Base-by-base conservation (phyloP, 2,113 vertebrate genomes). In the Meriones unguiculatus region DNA sequence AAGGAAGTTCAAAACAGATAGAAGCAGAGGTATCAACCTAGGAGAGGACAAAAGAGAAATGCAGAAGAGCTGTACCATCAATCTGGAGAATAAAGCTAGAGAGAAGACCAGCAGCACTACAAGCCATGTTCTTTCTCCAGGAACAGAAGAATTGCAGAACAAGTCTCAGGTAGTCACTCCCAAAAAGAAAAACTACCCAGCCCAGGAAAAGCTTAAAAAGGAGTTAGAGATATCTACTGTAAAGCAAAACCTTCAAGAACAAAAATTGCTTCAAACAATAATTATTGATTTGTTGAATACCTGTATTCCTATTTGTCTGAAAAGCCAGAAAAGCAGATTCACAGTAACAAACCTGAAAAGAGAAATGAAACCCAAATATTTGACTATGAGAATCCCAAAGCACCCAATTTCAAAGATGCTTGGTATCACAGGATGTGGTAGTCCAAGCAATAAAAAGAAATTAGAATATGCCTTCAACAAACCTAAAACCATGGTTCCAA, bases 331-430 rank as follows among this genome's bases (percentile, higher is more conserved):
- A 57, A 64, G 20, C n/a, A 67, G 88, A 87, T 77, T 89, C 46
- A 65, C 76, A 72, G 15, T 22, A 85, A 77, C 32, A 86, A 82
- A 88, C 75, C 50, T 94, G 81, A 88, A 90, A 90, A 95, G 75
- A 94, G 86, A 95, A 90, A 0, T 76, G 81, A 94, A 25, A 52
- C 41, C 82, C 65, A 65, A 86, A 75, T 57, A 50, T 87, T 92
- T 85, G 81, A 93, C 65, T 41, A 76, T 9, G 35, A 93, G 92
- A 93, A 70, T 14, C 5, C 82, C 17, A 59, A 77, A 76, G 20
- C 82, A 93, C 38, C 82, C 94, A 76, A 0, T 94, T 93, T 35
- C 54, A 70, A 90, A 95, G 67, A 92, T 76, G 7, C 59, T 77
- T 77, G 38, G 24, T 57, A n/a, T 72, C 62, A 22, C 0, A 8